Base-by-base conservation (phyloP, 92 coral and sea anemone species). In the Bergia puertoricense region DNA sequence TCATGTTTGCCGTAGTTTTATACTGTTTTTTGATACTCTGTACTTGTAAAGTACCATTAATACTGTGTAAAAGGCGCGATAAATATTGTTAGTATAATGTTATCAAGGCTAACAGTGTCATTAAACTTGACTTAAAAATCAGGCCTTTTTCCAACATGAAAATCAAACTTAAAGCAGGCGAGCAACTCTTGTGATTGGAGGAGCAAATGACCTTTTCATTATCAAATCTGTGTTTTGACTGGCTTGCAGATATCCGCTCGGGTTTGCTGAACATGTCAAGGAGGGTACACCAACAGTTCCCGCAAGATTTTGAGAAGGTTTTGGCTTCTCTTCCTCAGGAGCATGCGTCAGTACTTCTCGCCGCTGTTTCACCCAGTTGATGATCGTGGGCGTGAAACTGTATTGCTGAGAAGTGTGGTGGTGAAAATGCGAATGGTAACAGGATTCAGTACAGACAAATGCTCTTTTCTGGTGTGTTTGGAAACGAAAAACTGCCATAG, bases 271-370 rank as follows among this genome's bases (percentile, higher is more conserved):
- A 92, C 76, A 94, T 97, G 95, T 83, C 92, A 43, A 89, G 93
- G 46, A 90, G 93, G 42, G 92, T 95, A 13, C 94, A 93, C n/a
- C 98, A 95, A 37, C 93, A 94, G 65, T 94, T 91, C 40, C 98
- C 98, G 20, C 94, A 95, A 94, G 96, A 96, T 81, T 97, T 97
- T 82, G 96, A 97, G 78, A 92, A 91, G 54, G 93, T 92, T 22
- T 42, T 96, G 44, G 88, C 92, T 50, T 88, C 93, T 10, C 84
- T 95, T 50, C 95, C 97, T 76, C 96, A 89, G 67, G 99, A 95
- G 90, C 95, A 92, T 90, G 97, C 98, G 86, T 92, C 92, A 76
- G 91, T 95, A 23, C 90, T 95, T 44, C 68, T 95, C 74, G 85
- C 94, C 85, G 98, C 94, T 68, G 88, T 91, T 73, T 91, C 78